Evolutionary conservation across 2,888 invertebrate species (phyloP), one percentile per base, ranked within the genome.

Genomic region (Zaprionus lineosus): DNA sequence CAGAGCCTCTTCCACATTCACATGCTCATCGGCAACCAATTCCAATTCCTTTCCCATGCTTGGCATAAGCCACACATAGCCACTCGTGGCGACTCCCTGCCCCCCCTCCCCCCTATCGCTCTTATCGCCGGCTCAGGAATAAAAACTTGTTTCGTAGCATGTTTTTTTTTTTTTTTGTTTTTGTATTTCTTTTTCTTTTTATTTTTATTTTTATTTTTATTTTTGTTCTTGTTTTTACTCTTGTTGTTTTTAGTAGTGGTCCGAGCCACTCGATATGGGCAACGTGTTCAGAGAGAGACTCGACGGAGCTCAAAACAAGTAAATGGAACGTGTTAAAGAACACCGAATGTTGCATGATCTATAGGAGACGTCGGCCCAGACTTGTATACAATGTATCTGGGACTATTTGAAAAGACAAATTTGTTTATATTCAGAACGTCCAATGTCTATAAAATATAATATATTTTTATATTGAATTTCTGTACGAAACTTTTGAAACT

Each of bases 121-220:
- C 24, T 4, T 16, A 11, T n/a, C n/a, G 4, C 9, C 6, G 36
- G 14, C 2, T n/a, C 14, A 24, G 2, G 29, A 53, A 36, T 56
- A 55, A 33, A 68, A 68, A 68, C 67, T 68, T 68, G 67, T 68
- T 68, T 47, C 62, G 62, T 63, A 67, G 43, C 37, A 57, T 53
- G 60, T 65, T 67, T 31, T 3, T 24, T 62, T 41, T 48, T 19
- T 43, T 31, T 50, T 52, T 50, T 58, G 53, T 18, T 16, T 4
- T 15, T 12, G 16, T 29, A 21, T n/a, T n/a, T n/a, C n/a, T n/a
- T n/a, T 71, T 55, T 57, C 28, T 47, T 53, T 28, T 11, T 26
- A 15, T 9, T 46, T 39, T 64, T 40, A 31, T 43, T n/a, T n/a
- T n/a, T n/a, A n/a, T n/a, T n/a, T n/a, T n/a, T n/a, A n/a, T n/a